Evolutionary conservation across 1,140 invertebrate species (phyloP), one percentile per base, ranked within the genome.

Genomic region (Solenopsis invicta): DNA sequence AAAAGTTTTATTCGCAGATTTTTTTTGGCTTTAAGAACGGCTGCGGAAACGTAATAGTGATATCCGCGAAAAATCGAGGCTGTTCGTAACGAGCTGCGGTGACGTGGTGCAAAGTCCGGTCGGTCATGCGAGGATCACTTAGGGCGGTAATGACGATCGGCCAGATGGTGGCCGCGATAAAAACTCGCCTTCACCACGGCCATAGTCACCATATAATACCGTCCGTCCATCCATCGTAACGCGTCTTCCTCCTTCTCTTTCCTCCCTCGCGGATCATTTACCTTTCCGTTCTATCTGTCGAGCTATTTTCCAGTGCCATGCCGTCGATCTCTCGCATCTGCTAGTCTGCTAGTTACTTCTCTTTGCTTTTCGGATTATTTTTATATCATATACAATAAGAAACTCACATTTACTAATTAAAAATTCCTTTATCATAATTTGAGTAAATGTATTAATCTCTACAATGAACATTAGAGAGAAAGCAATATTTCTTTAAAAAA

Each of bases 71-170:
- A 90, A 90, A 89, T 89, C 41, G 82, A 10, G 71, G 67, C 52
- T 85, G 89, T 75, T 87, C 54, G 80, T 90, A 90, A 90, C 89
- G 89, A 90, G 89, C 75, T 69, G 75, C 88, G 62, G 74, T 71
- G 88, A 80, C 78, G 89, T 91, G 84, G 90, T 85, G 75, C 85
- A 82, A 75, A 71, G 54, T 91, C 66, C 75, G 88, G 75, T 85
- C 88, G 81, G 85, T 92, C 92, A 82, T 85, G 87, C 91, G 90
- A 92, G 93, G 93, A 95, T 94, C 94, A 95, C 93, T 95, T 94
- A 94, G 93, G 91, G 87, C 91, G 91, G 94, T 95, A 95, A 95
- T 95, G 94, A 95, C 94, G 94, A 94, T 94, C 93, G 93, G 94
- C 80, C 93, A 95, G 94, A 95, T 95, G 94, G 94, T 92, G 92